phyloP scores from a whole-genome alignment of 2,797 vertebrate genomes.

The Paedocypris micromegethes region DNA sequence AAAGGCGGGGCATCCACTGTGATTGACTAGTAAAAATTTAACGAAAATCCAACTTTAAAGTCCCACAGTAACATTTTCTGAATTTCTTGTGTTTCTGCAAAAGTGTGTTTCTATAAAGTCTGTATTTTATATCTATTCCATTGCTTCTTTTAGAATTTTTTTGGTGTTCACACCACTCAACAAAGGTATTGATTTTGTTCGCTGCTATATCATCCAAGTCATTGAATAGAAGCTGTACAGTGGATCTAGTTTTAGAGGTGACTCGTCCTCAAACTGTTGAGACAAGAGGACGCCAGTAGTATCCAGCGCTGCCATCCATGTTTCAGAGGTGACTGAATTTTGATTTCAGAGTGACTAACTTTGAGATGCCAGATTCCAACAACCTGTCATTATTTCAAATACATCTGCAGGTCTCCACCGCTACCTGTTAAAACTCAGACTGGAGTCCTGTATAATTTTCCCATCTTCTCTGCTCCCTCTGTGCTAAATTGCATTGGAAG shows the following conservation, averaged over 20 bases:
- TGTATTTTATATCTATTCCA: background rate
- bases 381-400: constrained; percentile 74
- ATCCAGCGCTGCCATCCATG: constrained; percentile 56
- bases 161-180: constrained; percentile 11
- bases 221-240: constrained; percentile 27
- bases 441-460: constrained; percentile 79
- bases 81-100: too few species aligned
- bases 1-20: too few species aligned
- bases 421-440: constrained; percentile 74
- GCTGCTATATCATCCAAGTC: constrained; percentile 12
- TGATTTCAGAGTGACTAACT: constrained; percentile 73
- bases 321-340: constrained; percentile 67
- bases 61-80: too few species aligned
- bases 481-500: constrained; percentile 71
- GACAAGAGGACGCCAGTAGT: constrained; percentile 14
- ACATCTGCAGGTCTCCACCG: constrained; percentile 62
- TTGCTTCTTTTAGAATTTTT: background rate
- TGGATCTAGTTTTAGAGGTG: constrained; percentile 25
- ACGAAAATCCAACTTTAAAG: too few species aligned
- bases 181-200: constrained; percentile 19
- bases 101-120: background rate
- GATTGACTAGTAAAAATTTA: too few species aligned
- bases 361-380: constrained; percentile 73
- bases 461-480: constrained; percentile 71
- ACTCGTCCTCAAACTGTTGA: constrained; percentile 20